Conservation (phyloP, 2,888 invertebrate genomes). For the Deilephila porcellus region DNA sequence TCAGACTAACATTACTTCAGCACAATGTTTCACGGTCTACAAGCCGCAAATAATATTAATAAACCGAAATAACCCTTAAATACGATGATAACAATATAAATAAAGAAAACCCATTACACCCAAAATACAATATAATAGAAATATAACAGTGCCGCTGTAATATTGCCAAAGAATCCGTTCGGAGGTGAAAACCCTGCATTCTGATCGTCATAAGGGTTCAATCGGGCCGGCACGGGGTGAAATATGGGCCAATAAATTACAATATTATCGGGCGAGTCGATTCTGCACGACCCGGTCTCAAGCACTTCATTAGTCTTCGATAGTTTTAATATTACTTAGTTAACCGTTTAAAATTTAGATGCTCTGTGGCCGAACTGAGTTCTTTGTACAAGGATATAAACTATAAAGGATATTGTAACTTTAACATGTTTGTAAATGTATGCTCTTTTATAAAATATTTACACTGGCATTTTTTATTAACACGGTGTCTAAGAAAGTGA, state of each 20-base stretch:
- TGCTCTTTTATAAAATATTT: too few relatives aligned
- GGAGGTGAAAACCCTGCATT: slow-evolving; percentile 37
- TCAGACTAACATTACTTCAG: too few relatives aligned
- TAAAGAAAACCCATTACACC: background rate
- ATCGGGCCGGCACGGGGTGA: slow-evolving; percentile 57
- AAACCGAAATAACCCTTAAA: background rate
- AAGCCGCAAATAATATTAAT: too few relatives aligned
- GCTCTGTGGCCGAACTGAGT: too few relatives aligned
- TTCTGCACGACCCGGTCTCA: slow-evolving; percentile 49
- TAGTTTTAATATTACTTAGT: slow-evolving; percentile 35
- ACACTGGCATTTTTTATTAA: too few relatives aligned
- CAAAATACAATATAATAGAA: background rate
- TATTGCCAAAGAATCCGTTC: slow-evolving; percentile 23
- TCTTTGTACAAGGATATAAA: too few relatives aligned
- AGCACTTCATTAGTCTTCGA: slow-evolving; percentile 41
- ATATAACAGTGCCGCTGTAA: slow-evolving; percentile 3
- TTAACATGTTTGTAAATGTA: too few relatives aligned
- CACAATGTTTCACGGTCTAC: too few relatives aligned
- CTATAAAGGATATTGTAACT: too few relatives aligned
- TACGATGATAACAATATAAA: background rate
- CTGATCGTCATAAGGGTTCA: slow-evolving; percentile 60
- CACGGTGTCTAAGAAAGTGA: too few relatives aligned
- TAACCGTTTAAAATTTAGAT: slow-evolving; percentile 15
- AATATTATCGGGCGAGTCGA: slow-evolving; percentile 63
- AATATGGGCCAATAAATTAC: slow-evolving; percentile 71